phyloP scores from a whole-genome alignment of 2,113 vertebrate genomes.

The Dipodomys merriami region DNA sequence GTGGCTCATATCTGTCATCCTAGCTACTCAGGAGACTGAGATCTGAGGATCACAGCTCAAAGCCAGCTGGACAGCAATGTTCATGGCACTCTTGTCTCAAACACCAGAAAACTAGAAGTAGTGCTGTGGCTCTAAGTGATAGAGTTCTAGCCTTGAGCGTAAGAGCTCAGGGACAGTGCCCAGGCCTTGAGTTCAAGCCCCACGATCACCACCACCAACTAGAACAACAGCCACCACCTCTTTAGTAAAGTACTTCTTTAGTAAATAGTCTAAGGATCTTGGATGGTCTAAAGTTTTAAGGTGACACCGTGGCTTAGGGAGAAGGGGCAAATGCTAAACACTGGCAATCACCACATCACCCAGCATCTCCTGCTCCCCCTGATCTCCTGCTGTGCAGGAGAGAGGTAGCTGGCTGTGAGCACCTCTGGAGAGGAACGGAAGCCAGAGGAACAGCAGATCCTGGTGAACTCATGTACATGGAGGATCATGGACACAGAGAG shows the following conservation, averaged over 20 bases:
- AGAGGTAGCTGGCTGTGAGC: background rate
- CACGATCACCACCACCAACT: too few species aligned
- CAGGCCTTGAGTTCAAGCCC: too few species aligned
- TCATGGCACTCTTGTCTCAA: too few species aligned
- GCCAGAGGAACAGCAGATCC: background rate
- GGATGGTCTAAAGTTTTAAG: background rate
- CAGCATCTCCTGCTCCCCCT: background rate
- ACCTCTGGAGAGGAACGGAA: background rate
- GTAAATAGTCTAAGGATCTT: background rate
- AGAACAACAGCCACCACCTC: too few species aligned
- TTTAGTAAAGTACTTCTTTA: background rate
- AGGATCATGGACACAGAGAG: conserved; percentile 19
- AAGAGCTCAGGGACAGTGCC: too few species aligned
- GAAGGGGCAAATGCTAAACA: fast-evolving
- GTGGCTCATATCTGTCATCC: too few species aligned
- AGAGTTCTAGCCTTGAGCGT: too few species aligned
- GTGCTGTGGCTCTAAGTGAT: too few species aligned
- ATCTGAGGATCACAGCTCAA: too few species aligned
- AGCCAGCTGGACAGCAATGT: too few species aligned
- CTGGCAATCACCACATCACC: fast-evolving
- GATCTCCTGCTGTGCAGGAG: background rate
- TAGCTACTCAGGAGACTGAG: too few species aligned
- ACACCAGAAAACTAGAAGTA: too few species aligned
- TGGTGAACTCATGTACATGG: background rate
- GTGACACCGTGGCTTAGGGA: background rate